Evolutionary conservation across 2,888 invertebrate species (phyloP).

Genomic region (Eudemis profundana): DNA sequence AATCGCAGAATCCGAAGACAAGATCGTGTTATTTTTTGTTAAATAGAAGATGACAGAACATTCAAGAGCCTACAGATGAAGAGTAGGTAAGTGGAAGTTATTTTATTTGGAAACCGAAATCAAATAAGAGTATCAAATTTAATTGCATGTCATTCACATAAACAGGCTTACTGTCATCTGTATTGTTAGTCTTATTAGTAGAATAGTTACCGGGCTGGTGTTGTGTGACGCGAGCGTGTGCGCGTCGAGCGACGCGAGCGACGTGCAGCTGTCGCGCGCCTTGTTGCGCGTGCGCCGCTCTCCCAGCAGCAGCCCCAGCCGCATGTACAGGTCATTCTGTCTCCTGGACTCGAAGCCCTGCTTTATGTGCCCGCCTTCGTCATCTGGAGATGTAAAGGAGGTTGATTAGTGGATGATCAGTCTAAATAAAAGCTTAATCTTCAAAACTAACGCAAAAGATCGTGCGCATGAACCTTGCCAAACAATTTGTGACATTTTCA

Average conservation of each 20-base stretch:
- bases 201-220: slow-evolving; percentile 88
- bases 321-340: slow-evolving; percentile 92
- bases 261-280: slow-evolving; percentile 79
- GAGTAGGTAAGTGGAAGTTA: no score
- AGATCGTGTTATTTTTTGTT: no score
- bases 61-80: no score
- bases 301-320: slow-evolving; percentile 92
- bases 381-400: slow-evolving; percentile 81
- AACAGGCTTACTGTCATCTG: no score
- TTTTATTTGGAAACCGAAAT: no score
- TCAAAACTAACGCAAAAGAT: background rate
- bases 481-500: background rate
- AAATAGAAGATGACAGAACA: no score
- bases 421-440: background rate
- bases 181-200: no score
- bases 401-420: background rate
- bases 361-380: slow-evolving; percentile 89
- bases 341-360: slow-evolving; percentile 81
- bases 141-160: no score
- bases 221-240: slow-evolving; percentile 91
- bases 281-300: slow-evolving; percentile 85
- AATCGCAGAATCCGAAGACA: no score
- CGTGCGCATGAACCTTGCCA: background rate
- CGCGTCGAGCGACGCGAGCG: slow-evolving; percentile 86
- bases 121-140: no score